Base-by-base conservation (phyloP, 2,888 invertebrate species). In the Drosophila acutilabella region DNA sequence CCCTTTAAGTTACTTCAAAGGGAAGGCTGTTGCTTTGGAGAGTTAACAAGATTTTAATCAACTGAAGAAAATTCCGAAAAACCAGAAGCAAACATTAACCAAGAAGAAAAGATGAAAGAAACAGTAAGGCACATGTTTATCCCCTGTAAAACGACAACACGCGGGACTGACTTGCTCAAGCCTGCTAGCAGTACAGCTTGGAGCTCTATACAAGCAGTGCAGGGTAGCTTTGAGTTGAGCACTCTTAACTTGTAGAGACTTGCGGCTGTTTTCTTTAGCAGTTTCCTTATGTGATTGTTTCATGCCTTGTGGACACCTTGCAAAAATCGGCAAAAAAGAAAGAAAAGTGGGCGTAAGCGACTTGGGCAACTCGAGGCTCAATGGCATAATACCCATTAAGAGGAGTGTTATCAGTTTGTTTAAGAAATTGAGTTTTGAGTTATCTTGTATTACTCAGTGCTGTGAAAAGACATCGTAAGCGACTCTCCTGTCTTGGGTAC, bases 31-130 rank as follows among this genome's bases (percentile, higher is more conserved):
- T 68, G 69, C 70, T 60, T 67, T 78, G 71, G 30, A 30, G 6
- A 8, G 30, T 8, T 8, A 30, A 30, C 30, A 7, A 8, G 8
- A 30, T 71, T 88, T 83, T 83, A 84, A 86, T 88, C 78, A 83
- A 68, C 70, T 54, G 64, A 23, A 51, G 53, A 59, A 68, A 78
- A 80, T 69, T 64, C 62, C 44, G 36, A 52, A 33, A 66, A 54
- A 13, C 40, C 18, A 8, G 11, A 48, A 13, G 11, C n/a, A 40
- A 18, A 14, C 14, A 14, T 11, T 18, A n/a, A 23, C 14, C 52
- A 44, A 8, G 26, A 48, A n/a, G 45, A 26, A 33, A 40, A 48
- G 1, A 42, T 36, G 47, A 40, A 58, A 10, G 40, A 5, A 59
- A 59, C 18, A 20, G 6, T 30, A 11, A 58, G 33, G 2, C 7